Percentiles rank a stretch among this genome's conserved stretches.
phyloP scores from a whole-genome alignment of 2,888 invertebrate species.

The Morinoia aosen region DNA sequence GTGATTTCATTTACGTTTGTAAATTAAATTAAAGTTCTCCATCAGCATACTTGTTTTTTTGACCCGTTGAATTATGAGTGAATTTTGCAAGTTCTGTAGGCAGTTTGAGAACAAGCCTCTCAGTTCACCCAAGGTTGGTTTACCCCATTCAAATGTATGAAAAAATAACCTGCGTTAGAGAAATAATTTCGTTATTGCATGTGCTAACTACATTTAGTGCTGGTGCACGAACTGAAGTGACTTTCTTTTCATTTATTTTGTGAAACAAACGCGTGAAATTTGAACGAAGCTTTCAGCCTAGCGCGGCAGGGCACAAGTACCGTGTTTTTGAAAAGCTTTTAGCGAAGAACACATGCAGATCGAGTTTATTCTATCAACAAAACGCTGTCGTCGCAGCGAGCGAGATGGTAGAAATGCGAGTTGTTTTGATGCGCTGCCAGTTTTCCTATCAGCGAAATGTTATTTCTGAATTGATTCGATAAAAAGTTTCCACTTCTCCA shows the following conservation, averaged over 20 bases:
- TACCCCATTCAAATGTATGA: background rate
- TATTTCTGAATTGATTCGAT: too few relatives aligned
- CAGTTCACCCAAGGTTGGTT: background rate
- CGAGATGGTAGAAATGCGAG: too few relatives aligned
- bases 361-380: too few relatives aligned
- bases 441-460: too few relatives aligned
- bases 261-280: background rate
- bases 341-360: background rate
- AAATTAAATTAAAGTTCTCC: background rate
- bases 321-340: background rate
- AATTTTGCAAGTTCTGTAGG: too few relatives aligned
- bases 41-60: background rate
- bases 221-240: background rate
- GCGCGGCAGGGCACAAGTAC: background rate
- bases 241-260: background rate
- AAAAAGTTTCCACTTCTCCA: too few relatives aligned
- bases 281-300: background rate
- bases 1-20: background rate
- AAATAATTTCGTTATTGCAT: background rate
- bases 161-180: background rate
- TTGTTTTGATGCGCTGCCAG: too few relatives aligned
- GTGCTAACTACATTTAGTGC: background rate
- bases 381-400: too few relatives aligned
- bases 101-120: background rate
- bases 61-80: background rate